Percentiles rank a stretch among this genome's conserved stretches.
phyloP scores from a whole-genome alignment of 2,113 vertebrate species.

The Mus pahari region DNA sequence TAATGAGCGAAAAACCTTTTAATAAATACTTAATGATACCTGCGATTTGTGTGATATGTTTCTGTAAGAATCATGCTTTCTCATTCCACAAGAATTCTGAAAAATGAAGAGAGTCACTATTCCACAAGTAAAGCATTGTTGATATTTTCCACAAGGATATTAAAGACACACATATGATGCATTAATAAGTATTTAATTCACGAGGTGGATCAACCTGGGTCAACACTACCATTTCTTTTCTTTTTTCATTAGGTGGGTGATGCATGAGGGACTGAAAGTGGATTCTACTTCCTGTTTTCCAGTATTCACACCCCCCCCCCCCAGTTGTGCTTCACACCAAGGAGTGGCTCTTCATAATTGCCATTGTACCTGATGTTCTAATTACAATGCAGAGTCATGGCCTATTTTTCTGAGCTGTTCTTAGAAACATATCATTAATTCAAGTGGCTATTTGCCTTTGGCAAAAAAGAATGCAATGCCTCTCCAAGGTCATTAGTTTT shows the following conservation, averaged over 20 bases:
- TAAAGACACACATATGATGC: neutral
- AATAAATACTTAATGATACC: neutral
- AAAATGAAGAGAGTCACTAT: neutral
- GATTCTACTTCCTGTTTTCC: conserved; percentile 33
- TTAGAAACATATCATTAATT: conserved; percentile 61
- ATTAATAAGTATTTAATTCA: neutral
- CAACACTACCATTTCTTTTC: neutral
- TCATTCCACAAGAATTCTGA: neutral
- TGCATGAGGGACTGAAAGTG: neutral
- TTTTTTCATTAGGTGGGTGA: neutral
- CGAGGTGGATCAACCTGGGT: neutral
- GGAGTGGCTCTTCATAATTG: neutral
- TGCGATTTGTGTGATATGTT: neutral
- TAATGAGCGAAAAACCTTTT: neutral
- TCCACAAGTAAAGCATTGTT: neutral
- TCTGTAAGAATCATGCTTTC: neutral
- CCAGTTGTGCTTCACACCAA: neutral
- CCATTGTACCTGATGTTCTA: neutral
- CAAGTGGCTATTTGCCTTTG: conserved; percentile 19
- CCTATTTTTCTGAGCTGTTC: conserved; percentile 12
- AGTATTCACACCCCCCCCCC: neutral
- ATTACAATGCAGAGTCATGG: conserved; percentile 28
- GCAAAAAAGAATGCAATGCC: neutral
- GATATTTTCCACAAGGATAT: conserved; percentile 10
- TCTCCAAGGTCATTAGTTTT: conserved; percentile 3